Conservation (phyloP, 2,888 invertebrate species). For the Allacma fusca region DNA sequence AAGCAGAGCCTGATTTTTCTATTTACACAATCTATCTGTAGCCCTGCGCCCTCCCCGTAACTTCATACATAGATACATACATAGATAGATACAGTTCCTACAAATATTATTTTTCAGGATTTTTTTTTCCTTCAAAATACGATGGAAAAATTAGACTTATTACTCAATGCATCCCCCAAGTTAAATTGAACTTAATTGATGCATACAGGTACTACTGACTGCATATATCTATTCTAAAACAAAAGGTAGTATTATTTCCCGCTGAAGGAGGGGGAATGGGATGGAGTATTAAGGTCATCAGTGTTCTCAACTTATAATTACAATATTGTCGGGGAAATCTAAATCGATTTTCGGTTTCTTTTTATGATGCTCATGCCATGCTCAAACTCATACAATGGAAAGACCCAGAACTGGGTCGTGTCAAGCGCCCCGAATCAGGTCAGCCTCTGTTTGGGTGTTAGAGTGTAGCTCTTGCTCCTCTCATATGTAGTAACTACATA, state of each 20-base stretch:
- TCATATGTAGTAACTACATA: background rate
- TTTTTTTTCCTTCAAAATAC: too few species aligned
- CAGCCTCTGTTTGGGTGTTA: background rate
- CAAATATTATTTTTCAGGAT: too few species aligned
- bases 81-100: too few species aligned
- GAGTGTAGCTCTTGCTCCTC: background rate
- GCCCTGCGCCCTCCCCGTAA: too few species aligned
- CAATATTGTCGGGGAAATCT: background rate
- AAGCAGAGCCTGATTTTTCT: background rate
- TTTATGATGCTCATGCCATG: background rate
- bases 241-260: too few species aligned
- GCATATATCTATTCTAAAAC: too few species aligned
- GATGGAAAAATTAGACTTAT: too few species aligned
- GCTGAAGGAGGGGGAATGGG: background rate
- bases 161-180: too few species aligned
- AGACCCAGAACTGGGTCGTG: slow-evolving; percentile 20
- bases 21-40: slow-evolving; percentile 1
- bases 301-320: slow-evolving; percentile 1
- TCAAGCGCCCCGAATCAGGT: slow-evolving; percentile 27
- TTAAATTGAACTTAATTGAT: too few species aligned
- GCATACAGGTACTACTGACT: too few species aligned
- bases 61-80: too few species aligned
- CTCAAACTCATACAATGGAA: background rate
- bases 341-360: slow-evolving; percentile 1
- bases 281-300: background rate